Base-by-base conservation (phyloP, 2,797 vertebrate species). In the Acrossocheilus fasciatus region DNA sequence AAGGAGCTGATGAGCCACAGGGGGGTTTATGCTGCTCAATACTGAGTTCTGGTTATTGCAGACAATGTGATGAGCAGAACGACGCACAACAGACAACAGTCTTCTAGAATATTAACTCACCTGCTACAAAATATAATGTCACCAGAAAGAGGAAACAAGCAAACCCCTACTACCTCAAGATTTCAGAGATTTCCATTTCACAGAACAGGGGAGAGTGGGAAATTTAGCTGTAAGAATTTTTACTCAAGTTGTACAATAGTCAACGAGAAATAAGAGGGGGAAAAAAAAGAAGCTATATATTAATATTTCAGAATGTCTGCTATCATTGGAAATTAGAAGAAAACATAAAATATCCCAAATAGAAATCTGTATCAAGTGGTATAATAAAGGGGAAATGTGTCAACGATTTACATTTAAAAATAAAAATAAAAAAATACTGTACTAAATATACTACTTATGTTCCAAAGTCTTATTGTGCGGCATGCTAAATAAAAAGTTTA, bases 51-150 rank as follows among this genome's bases (percentile, higher is more conserved):
- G 87, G 89, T 89, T 95, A 93, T 95, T 95, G 96, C 95, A 95
- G 95, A 96, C 95, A 97, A 95, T 94, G 95, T 96, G 97, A 97
- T 96, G 96, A 96, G 95, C 93, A 30, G 88, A 91, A 94, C 93
- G 96, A 96, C 95, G 95, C 95, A 95, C 94, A 95, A 93, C 95
- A 95, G 94, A 94, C 92, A 94, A 93, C 93, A 84, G 85, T 87
- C 45, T 82, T 90, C 88, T 86, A 77, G 77, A 10, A 20, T 89
- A 72, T 77, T 54, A 94, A 97, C 98, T 98, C 95, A 98, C 97
- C 94, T 95, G 93, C 96, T 96, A 96, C 95, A 95, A 97, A 97
- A 98, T 96, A 96, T 96, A 96, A 94, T 97, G 96, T 97, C 97
- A 97, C 97, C 95, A 96, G 95, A 92, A 94, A 93, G 93, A 94